Conservation (phyloP, 2,797 vertebrate species). For the Aselliscus stoliczkanus region DNA sequence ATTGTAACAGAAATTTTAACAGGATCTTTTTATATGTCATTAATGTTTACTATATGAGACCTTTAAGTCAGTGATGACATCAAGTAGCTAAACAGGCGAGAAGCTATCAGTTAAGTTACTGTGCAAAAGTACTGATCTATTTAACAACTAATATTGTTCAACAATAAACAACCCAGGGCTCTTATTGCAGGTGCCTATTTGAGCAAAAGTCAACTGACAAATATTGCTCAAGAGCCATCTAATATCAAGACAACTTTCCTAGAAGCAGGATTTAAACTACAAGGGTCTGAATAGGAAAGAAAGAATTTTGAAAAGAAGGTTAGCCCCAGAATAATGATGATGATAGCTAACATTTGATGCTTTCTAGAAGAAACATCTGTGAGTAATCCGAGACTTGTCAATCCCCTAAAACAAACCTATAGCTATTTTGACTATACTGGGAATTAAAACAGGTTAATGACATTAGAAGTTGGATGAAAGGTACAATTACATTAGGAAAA, state of each 20-base stretch:
- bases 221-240: not conserved
- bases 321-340: not conserved
- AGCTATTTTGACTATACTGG: not conserved
- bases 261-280: not conserved
- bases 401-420: not conserved
- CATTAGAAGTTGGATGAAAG: not conserved
- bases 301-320: not conserved
- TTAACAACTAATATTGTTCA: not conserved
- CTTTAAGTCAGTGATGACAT: not conserved
- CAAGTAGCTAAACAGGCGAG: not conserved
- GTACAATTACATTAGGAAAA: not conserved
- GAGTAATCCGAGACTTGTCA: not conserved
- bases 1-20: slow-evolving; percentile 28
- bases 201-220: not conserved
- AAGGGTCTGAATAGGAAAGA: not conserved
- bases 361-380: not conserved
- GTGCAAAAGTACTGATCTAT: not conserved
- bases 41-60: not conserved
- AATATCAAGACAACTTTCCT: not conserved
- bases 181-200: not conserved
- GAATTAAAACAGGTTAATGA: not conserved
- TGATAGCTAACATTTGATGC: not conserved
- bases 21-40: not conserved
- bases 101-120: not conserved
- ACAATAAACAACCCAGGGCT: not conserved